These are phyloP conservation scores for Popillia japonica DNA, from an alignment of 1,140 invertebrate genomes.

Conservation along the genomic window DNA sequence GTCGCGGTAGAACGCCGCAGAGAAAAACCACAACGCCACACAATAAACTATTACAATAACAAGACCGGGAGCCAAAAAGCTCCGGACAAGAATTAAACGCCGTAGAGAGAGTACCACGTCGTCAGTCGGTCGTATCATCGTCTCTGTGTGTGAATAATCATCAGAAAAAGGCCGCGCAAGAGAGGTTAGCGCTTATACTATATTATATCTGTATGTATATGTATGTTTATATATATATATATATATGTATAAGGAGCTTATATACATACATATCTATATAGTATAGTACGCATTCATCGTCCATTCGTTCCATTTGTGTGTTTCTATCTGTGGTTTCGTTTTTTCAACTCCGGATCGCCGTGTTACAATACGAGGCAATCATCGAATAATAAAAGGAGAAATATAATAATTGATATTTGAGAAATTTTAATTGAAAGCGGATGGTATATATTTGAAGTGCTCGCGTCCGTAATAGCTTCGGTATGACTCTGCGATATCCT, in stretches of 20 bases:
- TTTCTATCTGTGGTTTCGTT: constrained; percentile 20
- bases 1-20: neutral
- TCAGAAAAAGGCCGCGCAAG: constrained; percentile 8
- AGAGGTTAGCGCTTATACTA: no score
- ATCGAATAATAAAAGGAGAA: constrained; percentile 30
- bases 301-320: constrained; percentile 28
- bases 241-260: no score
- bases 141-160: neutral
- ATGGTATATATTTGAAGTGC: constrained; percentile 36
- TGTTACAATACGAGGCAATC: constrained; percentile 27
- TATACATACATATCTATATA: no score
- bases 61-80: constrained; percentile 23
- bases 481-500: constrained; percentile 36
- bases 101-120: no score
- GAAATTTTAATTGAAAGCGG: constrained; percentile 30
- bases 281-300: neutral
- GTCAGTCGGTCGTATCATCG: neutral
- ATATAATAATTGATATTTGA: constrained; percentile 33
- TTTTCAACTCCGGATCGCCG: constrained; percentile 17
- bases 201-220: no score
- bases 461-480: constrained; percentile 33
- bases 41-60: neutral
- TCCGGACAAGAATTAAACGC: constrained; percentile 13
- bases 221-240: no score
- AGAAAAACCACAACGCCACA: constrained; percentile 4